phyloP scores from a whole-genome alignment of 2,797 vertebrate species.

The Carapus acus region DNA sequence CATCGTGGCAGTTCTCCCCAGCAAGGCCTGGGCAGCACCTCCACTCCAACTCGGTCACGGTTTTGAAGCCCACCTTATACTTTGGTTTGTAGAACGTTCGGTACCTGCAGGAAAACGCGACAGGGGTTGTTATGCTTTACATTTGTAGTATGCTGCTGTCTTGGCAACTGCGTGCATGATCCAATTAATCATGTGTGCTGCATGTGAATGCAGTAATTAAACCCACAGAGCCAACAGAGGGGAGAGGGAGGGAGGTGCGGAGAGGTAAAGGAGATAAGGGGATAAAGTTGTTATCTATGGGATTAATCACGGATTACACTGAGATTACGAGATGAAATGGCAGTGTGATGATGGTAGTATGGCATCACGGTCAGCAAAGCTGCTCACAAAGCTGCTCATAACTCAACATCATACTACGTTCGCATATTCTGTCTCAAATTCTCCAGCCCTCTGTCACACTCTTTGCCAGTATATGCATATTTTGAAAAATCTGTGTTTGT shows the following conservation, averaged over 20 bases:
- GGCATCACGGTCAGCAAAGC: slow-evolving; percentile 27
- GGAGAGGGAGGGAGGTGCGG: neutral
- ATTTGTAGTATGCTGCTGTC: neutral
- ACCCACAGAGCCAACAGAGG: neutral
- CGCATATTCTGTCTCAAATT: slow-evolving; percentile 16
- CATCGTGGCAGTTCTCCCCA: slow-evolving; percentile 84
- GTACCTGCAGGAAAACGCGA: slow-evolving; percentile 85
- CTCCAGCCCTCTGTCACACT: neutral
- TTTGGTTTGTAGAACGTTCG: slow-evolving; percentile 87
- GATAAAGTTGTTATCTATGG: slow-evolving; percentile 43
- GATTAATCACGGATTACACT: slow-evolving; percentile 50
- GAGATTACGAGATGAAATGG: slow-evolving; percentile 54
- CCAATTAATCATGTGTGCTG: neutral
- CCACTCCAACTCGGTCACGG: slow-evolving; percentile 91
- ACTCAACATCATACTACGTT: too few relatives aligned
- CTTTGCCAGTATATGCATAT: too few relatives aligned
- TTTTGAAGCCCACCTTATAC: slow-evolving; percentile 91
- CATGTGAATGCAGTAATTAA: slow-evolving; percentile 27
- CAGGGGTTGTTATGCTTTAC: neutral
- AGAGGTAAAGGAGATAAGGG: slow-evolving; percentile 31
- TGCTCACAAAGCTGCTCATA: too few relatives aligned
- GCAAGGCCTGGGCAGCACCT: slow-evolving; percentile 88
- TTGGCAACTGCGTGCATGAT: neutral
- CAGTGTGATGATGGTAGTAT: slow-evolving; percentile 40
- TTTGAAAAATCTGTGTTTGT: too few relatives aligned